Percentiles rank a stretch among this genome's conserved stretches.
phyloP scores from a whole-genome alignment of 1,140 invertebrate species.

The Oreohelix idahoensis region DNA sequence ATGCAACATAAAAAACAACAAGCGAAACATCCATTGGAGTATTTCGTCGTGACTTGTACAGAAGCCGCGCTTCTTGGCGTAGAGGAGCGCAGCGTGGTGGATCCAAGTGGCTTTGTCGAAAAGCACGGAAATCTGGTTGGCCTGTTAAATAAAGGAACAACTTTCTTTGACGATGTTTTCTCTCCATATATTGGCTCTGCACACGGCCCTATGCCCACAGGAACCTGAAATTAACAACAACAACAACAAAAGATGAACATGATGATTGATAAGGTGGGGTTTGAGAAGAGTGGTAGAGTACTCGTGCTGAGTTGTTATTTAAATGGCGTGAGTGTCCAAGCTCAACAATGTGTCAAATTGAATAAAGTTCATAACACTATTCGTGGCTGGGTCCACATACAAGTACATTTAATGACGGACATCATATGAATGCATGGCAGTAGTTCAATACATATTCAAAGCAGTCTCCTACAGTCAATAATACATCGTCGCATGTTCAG shows the following conservation, averaged over 20 bases:
- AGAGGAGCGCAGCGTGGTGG: not conserved
- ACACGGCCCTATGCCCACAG: constrained; percentile 59
- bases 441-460: too few species aligned
- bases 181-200: constrained; percentile 53
- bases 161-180: constrained; percentile 46
- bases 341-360: too few species aligned
- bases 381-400: too few species aligned
- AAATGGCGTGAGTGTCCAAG: too few species aligned
- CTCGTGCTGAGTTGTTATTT: too few species aligned
- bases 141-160: constrained; percentile 61
- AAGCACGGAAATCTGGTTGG: constrained; percentile 62
- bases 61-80: not conserved
- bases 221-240: constrained; percentile 51
- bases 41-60: constrained; percentile 40
- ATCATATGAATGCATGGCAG: too few species aligned
- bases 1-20: constrained; percentile 44
- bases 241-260: not conserved
- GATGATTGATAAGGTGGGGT: too few species aligned
- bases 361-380: too few species aligned
- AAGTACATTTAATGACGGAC: too few species aligned
- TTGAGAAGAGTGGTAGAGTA: too few species aligned
- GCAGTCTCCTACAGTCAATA: too few species aligned
- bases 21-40: constrained; percentile 39
- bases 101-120: constrained; percentile 39
- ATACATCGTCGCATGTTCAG: too few species aligned